Evolutionary conservation across 2,888 invertebrate species (phyloP), one percentile per base, ranked within the genome.

Genomic region (Morpho helenor): DNA sequence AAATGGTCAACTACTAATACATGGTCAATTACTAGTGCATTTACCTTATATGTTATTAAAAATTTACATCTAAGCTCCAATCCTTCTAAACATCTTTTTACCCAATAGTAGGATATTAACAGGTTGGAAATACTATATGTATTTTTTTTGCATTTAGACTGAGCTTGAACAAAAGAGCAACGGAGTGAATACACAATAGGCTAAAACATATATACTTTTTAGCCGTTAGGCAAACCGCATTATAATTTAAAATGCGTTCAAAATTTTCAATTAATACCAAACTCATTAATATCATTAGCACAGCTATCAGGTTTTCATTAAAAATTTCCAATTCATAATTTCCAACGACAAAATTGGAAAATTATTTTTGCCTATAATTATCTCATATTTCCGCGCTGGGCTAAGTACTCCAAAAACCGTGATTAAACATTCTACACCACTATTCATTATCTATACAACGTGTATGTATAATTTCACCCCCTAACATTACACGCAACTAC

Each of bases 351-450:
- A 80, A 75, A 84, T 80, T 73, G 80, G 76, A 80, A 16, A 80
- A 85, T 82, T 72, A 82, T 83, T 87, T 87, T 82, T 79, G 81
- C 62, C 74, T 68, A 75, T 83, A 84, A 87, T 87, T 84, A 86
- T 84, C 80, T 78, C 77, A 79, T 83, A 82, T 83, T 81, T 82
- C 80, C 81, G 77, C 79, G 73, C 67, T 63, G 71, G 68, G 75
- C 80, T 84, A 85, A 85, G 83, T 86, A 85, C 84, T 75, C 79
- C 83, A 77, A 85, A 84, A 87, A 82, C 83, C 80, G 77, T 85
- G 84, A 87, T 87, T 87, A 85, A 87, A 85, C 82, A 86, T 85
- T 84, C 82, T 85, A 84, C 84, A 77, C 76, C 79, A 82, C 88
- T 87, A 87, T 88, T 87, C 84, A 86, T 87, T 87, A 87, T 78